Evolutionary conservation across 2,113 vertebrate species (phyloP), one percentile per base, ranked within the genome.

Genomic region (Alces alces): DNA sequence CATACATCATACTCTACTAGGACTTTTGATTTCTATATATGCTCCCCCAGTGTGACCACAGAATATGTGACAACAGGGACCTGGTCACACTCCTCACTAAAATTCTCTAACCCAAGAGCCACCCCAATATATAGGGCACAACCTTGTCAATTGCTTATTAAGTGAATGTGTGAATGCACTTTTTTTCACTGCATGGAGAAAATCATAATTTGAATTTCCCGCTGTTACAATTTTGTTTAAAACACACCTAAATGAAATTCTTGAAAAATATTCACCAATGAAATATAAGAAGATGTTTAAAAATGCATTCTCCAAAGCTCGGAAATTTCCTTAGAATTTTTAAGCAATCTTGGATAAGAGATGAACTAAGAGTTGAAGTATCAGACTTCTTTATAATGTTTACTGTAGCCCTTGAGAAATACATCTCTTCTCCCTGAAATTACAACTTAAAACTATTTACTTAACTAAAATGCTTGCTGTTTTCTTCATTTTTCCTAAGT

Each of bases 181-280:
- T 57, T 91, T 91, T 79, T 60, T 36, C 79, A 89, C n/a, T 90
- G 14, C 13, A 39, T 47, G n/a, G 50, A 93, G 54, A 78, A 97
- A 88, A 93, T 9, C 33, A 25, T 54, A 89, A n/a, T 39, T 86
- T 89, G 5, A 78, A 82, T 85, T 86, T 93, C 33, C 45, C 94
- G 57, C 54, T 97, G 95, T 91, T 85, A 92, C 4, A 61, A 88
- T 89, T 70, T 58, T 84, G 89, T 78, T 82, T 45, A 64, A 97
- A 2, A 96, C 61, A 45, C 55, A 84, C 21, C 73, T 95, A 97
- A 96, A 97, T 91, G 50, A 92, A 96, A 36, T 25, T 52, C 55
- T 97, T 96, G 70, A 96, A 92, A 97, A 95, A 89, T 70, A n/a
- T 43, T 98, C 79, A 96, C 12, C 39, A 43, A 15, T 60, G 54